Conservation (phyloP, 2,797 vertebrate species). For the Anabacerthia variegaticeps region DNA sequence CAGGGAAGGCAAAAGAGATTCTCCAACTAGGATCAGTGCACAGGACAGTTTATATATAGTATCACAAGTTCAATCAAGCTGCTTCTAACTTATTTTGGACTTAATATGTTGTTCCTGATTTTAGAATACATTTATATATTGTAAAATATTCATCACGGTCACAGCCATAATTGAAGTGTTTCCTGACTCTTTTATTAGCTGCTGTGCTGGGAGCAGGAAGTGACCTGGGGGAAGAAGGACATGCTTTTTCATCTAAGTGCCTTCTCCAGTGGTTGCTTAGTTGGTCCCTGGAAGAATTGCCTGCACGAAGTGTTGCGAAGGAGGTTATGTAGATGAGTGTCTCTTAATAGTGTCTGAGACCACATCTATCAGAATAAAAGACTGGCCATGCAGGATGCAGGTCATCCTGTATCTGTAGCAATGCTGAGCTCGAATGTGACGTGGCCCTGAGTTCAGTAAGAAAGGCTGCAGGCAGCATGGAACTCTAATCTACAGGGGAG, state of each 20-base stretch:
- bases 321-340: neutral
- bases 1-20: neutral
- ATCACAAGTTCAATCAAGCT: neutral
- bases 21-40: neutral
- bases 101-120: neutral
- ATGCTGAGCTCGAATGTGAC: neutral
- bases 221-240: neutral
- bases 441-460: neutral
- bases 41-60: neutral
- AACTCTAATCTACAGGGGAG: neutral
- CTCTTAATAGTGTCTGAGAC: neutral
- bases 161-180: neutral
- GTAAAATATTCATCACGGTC: neutral
- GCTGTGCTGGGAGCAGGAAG: neutral
- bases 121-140: neutral
- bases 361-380: neutral
- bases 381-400: neutral
- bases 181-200: neutral
- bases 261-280: neutral
- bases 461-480: neutral
- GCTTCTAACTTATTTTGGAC: neutral
- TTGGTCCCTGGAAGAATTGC: neutral
- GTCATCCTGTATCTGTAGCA: neutral
- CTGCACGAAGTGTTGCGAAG: neutral
- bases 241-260: neutral